These are phyloP conservation scores for Musca domestica DNA, from an alignment of 1,140 invertebrate genomes.

Conservation along the genomic window DNA sequence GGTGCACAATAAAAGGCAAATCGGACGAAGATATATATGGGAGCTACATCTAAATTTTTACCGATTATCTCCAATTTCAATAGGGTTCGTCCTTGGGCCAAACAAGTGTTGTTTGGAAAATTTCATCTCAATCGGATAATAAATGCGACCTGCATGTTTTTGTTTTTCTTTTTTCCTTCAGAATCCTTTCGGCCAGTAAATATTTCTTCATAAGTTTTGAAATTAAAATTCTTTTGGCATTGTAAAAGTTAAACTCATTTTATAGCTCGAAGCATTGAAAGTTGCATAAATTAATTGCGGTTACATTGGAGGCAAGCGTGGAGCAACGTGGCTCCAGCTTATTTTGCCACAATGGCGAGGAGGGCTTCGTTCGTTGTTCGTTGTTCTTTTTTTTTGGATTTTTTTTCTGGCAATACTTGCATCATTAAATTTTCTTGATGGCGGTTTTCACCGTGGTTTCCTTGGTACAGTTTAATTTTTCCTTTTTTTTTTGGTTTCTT, in stretches of 20 bases:
- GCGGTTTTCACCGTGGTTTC: neutral
- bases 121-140: too few relatives aligned
- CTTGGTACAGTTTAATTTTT: neutral
- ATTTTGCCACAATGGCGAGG: neutral
- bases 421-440: neutral
- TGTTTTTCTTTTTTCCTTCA: neutral
- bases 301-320: neutral
- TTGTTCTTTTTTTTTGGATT: too few relatives aligned
- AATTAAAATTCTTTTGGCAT: constrained; percentile 19
- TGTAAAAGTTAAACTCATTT: constrained; percentile 19
- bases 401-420: neutral
- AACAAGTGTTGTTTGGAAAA: too few relatives aligned
- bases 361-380: neutral
- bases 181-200: neutral
- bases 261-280: constrained; percentile 14
- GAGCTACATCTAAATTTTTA: too few relatives aligned
- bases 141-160: neutral
- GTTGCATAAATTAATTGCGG: constrained; percentile 19
- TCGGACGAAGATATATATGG: too few relatives aligned
- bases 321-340: too few relatives aligned
- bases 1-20: too few relatives aligned
- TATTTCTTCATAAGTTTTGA: constrained; percentile 18
- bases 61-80: too few relatives aligned
- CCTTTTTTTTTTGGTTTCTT: neutral
- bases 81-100: too few relatives aligned